Evolutionary conservation across 2,888 invertebrate species (phyloP).

Genomic region (Pollenia amentaria): DNA sequence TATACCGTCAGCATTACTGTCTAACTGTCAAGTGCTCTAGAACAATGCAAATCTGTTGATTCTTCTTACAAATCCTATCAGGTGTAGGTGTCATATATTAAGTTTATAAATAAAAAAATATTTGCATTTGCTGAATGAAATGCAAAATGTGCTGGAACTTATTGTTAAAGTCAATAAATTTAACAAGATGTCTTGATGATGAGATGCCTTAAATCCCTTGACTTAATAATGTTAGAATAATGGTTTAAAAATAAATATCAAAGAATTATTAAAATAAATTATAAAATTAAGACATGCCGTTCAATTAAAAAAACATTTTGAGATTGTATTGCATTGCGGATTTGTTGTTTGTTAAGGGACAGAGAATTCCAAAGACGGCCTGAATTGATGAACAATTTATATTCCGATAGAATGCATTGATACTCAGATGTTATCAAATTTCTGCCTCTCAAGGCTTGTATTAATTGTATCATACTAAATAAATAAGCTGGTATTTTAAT

Average conservation of each 20-base stretch:
- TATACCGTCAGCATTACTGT: conserved; percentile 62
- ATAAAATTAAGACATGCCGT: too few relatives aligned
- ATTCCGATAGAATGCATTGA: too few relatives aligned
- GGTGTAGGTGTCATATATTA: conserved; percentile 63
- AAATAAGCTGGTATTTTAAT: too few relatives aligned
- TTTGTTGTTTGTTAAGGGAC: too few relatives aligned
- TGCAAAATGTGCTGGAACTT: conserved; percentile 15
- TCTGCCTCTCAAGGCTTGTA: too few relatives aligned
- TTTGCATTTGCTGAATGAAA: conserved; percentile 35
- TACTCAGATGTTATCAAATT: too few relatives aligned
- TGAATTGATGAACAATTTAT: too few relatives aligned
- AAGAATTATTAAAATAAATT: too few relatives aligned
- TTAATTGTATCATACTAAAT: too few relatives aligned
- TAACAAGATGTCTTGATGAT: conserved; percentile 7
- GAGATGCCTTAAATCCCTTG: conserved; percentile 26
- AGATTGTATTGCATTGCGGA: too few relatives aligned
- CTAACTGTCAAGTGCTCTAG: conserved; percentile 63
- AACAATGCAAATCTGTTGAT: conserved; percentile 60
- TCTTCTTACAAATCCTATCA: conserved; percentile 41
- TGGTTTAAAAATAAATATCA: background rate
- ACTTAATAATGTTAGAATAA: conserved; percentile 21
- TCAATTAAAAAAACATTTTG: too few relatives aligned
- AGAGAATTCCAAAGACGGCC: too few relatives aligned
- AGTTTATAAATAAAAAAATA: conserved; percentile 37
- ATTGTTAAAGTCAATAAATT: conserved; percentile 18